phyloP scores from a whole-genome alignment of 2,888 invertebrate species.

The Anticlea derivata region DNA sequence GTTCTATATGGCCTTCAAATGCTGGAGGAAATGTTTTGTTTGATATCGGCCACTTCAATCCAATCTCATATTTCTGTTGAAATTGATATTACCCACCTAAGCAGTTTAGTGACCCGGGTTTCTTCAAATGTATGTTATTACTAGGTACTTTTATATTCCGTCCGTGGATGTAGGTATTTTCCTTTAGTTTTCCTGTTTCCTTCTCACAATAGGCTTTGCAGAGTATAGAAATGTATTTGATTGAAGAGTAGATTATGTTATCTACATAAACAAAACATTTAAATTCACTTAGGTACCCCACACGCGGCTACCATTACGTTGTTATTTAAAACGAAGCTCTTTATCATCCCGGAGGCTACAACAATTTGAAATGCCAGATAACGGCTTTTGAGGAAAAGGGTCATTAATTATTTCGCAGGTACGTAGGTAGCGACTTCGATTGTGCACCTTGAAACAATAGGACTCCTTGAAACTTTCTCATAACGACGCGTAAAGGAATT shows the following conservation, averaged over 20 bases:
- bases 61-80: background rate
- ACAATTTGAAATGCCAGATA: conserved; percentile 4
- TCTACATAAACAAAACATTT: too few species aligned
- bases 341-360: conserved; percentile 1
- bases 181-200: background rate
- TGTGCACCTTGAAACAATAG: conserved; percentile 12
- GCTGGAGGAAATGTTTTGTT: conserved; percentile 6
- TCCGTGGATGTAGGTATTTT: too few species aligned
- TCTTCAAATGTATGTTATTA: conserved; percentile 1
- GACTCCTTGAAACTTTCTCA: conserved; percentile 11
- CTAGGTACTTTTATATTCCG: too few species aligned
- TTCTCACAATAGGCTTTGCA: too few species aligned
- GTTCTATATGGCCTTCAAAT: background rate
- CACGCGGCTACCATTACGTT: too few species aligned
- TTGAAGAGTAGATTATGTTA: too few species aligned
- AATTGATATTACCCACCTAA: background rate
- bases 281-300: too few species aligned
- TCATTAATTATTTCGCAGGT: conserved; percentile 11
- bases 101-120: background rate
- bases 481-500: conserved; percentile 2
- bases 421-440: conserved; percentile 3
- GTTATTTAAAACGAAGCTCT: conserved; percentile 6
- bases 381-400: background rate
- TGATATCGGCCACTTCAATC: background rate
- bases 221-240: too few species aligned